Base-by-base conservation (phyloP, 2,888 invertebrate genomes). In the Actias luna region DNA sequence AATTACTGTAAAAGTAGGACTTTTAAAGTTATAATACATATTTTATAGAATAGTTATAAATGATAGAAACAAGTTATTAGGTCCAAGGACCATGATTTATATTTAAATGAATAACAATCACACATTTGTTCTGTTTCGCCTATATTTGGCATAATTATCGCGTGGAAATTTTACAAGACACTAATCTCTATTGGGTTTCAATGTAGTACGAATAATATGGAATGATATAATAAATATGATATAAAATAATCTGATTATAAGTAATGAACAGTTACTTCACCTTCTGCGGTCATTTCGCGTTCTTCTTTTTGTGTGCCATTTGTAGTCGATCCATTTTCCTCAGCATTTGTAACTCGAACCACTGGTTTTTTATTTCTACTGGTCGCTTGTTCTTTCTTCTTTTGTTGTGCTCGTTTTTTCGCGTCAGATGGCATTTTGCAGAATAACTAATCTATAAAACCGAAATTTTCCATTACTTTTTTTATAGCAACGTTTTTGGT, bases 381-480 rank as follows among this genome's bases (percentile, higher is more conserved):
- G 82, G 96, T 97, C 5, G 97, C 96, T 62, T 98, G 97, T 72
- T 98, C 99, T 86, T 99, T 99, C 91, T 99, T 99, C 88, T 98
- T 98, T 83, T 98, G 98, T 83, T 98, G 98, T 85, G 99, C 97
- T 84, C 98, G 98, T 94, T 99, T 99, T 92, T 99, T 99, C 39
- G 99, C 96, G 92, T 99, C 99, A 78, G 99, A 99, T 86, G 99
- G 99, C 99, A 99, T 99, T 78, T 69, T 85, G 73, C 33, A 25
- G 31, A 39, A 35, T 52, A 60, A 60, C 50, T 64, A 59, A 59
- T 22, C 61, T 64, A 16, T 52, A 55, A 61, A 55, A 62, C 33
- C 55, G 57, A 60, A 62, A 60, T 58, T 12, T 16, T 22, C 18
- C 42, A 58, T 33, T 50, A 22, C 58, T 59, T 59, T 46, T 39